These are phyloP conservation scores for Timema podura DNA, from an alignment of 2,888 invertebrate genomes.

Conservation along the genomic window DNA sequence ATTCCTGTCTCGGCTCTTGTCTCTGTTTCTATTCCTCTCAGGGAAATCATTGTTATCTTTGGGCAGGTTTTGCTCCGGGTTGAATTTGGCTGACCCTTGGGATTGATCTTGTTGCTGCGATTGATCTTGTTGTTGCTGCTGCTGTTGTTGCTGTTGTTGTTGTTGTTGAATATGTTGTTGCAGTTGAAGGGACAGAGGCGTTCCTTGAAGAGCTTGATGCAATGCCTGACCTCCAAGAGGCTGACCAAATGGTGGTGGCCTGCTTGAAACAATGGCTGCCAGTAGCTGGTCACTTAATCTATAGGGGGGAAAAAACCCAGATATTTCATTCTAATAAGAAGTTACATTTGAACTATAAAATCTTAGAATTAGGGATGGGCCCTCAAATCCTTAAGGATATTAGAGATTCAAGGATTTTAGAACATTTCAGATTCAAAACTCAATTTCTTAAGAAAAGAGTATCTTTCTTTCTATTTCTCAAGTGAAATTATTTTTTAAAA, in stretches of 20 bases:
- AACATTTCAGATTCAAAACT: too few species aligned
- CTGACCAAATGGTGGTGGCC: conserved; percentile 38
- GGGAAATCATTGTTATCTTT: conserved; percentile 24
- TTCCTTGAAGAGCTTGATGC: conserved; percentile 10
- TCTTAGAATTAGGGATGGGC: too few species aligned
- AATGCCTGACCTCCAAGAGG: conserved; percentile 12
- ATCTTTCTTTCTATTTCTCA: background rate
- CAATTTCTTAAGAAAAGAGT: too few species aligned
- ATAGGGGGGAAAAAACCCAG: too few species aligned
- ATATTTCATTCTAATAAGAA: too few species aligned
- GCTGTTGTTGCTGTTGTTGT: conserved; percentile 17
- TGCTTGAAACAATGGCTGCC: conserved; percentile 51
- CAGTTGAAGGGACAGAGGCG: conserved; percentile 11
- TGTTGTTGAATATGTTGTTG: conserved; percentile 22
- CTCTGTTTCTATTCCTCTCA: conserved; percentile 37
- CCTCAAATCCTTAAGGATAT: too few species aligned
- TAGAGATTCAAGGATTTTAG: too few species aligned
- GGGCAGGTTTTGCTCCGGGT: conserved; percentile 20
- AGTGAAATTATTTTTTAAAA: background rate
- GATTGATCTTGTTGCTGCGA: conserved; percentile 11
- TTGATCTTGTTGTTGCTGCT: background rate
- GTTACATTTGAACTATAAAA: too few species aligned
- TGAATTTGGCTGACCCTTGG: background rate
- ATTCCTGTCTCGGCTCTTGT: conserved; percentile 34
- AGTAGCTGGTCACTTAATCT: conserved; percentile 51